These are phyloP conservation scores for Rousettus madagascariensis DNA, from an alignment of 2,797 vertebrate genomes.

Conservation along the genomic window DNA sequence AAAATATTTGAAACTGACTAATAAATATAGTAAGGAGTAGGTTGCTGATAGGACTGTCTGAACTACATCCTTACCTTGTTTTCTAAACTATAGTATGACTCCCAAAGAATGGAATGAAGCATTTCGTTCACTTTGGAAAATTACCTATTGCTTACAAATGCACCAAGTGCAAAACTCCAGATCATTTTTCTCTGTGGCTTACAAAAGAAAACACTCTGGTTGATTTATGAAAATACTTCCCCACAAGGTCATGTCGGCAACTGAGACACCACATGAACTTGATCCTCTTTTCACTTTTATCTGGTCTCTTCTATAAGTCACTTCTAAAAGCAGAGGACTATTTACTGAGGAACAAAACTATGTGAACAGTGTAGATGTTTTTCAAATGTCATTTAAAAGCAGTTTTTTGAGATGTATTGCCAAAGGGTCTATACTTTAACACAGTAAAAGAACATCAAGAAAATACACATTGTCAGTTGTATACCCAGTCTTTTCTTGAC, in stretches of 20 bases:
- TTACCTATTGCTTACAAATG: neutral
- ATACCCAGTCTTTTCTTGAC: neutral
- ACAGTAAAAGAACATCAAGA: neutral
- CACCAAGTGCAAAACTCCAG: neutral
- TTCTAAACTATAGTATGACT: neutral
- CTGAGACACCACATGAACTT: neutral
- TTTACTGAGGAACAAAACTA: conserved; percentile 33
- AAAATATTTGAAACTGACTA: neutral
- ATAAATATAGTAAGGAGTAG: neutral
- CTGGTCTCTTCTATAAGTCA: neutral
- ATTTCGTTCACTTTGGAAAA: neutral
- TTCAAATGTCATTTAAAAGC: conserved; percentile 35
- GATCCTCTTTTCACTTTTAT: neutral
- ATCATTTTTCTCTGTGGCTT: neutral
- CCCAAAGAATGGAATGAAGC: neutral
- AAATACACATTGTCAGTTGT: neutral
- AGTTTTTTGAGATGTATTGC: neutral
- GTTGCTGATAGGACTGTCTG: neutral
- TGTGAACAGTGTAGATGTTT: neutral
- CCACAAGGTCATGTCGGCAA: neutral
- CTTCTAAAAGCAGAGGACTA: neutral
- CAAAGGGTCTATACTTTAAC: neutral
- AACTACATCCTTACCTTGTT: neutral
- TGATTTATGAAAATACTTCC: conserved; percentile 36
- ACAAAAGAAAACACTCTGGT: neutral